phyloP scores from a whole-genome alignment of 1,140 invertebrate species.

The Neomicropteryx cornuta region DNA sequence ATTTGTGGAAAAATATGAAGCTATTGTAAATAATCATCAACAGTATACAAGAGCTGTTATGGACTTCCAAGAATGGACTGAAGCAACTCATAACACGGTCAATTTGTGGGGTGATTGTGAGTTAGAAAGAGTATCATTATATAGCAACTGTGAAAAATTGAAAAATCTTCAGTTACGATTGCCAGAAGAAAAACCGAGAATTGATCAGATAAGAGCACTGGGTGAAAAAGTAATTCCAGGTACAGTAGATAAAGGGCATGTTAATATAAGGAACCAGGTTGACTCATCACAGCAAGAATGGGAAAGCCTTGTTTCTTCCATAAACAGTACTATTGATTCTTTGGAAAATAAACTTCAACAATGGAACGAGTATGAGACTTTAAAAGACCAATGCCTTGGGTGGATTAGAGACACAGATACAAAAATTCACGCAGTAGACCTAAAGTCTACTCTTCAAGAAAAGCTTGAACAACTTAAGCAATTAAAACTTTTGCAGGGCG shows the following conservation, averaged over 20 bases:
- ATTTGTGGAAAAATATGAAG: conserved; percentile 74
- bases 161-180: conserved; percentile 71
- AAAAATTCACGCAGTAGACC: conserved; percentile 77
- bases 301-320: conserved; percentile 67
- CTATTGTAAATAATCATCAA: conserved; percentile 84
- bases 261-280: conserved; percentile 74
- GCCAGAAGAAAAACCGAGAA: conserved; percentile 75
- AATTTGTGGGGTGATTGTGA: conserved; percentile 78
- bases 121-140: conserved; percentile 77
- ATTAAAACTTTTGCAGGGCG: conserved; percentile 71
- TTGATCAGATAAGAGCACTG: conserved; percentile 65
- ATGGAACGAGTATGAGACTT: conserved; percentile 85
- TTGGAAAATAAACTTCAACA: conserved; percentile 75
- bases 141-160: conserved; percentile 84
- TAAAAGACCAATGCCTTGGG: conserved; percentile 72
- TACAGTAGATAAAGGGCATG: conserved; percentile 75
- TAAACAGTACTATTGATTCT: conserved; percentile 63
- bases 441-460: conserved; percentile 71
- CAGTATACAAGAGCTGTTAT: conserved; percentile 83
- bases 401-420: conserved; percentile 86
- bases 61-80: conserved; percentile 85
- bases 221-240: conserved; percentile 86
- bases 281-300: conserved; percentile 83
- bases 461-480: conserved; percentile 77
- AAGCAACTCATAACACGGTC: conserved; percentile 76